Evolutionary conservation across 1,140 invertebrate genomes (phyloP).

Genomic region (Octopus sinensis): DNA sequence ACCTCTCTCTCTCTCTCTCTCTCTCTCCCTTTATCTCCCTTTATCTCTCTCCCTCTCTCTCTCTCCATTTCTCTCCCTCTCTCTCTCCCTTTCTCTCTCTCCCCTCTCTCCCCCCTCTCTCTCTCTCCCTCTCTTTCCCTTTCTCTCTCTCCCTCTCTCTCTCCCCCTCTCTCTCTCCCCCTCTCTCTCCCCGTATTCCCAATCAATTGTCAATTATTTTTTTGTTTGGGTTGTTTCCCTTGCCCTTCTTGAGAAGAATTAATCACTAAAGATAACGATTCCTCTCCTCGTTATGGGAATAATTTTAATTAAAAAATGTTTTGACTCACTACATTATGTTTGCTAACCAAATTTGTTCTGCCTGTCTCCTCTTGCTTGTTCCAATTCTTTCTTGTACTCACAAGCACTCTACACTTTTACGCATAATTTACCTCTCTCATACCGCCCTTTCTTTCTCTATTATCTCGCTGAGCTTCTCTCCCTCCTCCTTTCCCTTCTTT

Average conservation of each 20-base stretch:
- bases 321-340: too few relatives aligned
- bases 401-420: too few relatives aligned
- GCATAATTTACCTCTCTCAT: not conserved
- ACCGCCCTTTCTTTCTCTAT: not conserved
- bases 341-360: too few relatives aligned
- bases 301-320: too few relatives aligned
- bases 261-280: too few relatives aligned
- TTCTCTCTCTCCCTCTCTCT: conserved; percentile 19
- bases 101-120: not conserved
- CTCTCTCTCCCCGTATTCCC: not conserved
- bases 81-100: not conserved
- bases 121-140: not conserved
- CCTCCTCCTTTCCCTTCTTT: not conserved
- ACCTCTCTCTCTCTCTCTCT: conserved; percentile 5
- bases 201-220: too few relatives aligned
- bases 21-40: conserved; percentile 4
- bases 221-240: too few relatives aligned
- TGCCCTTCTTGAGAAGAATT: too few relatives aligned
- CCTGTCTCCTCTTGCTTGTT: too few relatives aligned
- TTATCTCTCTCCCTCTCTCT: not conserved
- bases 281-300: too few relatives aligned
- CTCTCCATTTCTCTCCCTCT: not conserved
- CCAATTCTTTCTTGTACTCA: too few relatives aligned
- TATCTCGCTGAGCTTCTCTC: not conserved
- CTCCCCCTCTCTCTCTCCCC: not conserved